Conservation (phyloP, 2,888 invertebrate species). For the Melanostoma mellinum region DNA sequence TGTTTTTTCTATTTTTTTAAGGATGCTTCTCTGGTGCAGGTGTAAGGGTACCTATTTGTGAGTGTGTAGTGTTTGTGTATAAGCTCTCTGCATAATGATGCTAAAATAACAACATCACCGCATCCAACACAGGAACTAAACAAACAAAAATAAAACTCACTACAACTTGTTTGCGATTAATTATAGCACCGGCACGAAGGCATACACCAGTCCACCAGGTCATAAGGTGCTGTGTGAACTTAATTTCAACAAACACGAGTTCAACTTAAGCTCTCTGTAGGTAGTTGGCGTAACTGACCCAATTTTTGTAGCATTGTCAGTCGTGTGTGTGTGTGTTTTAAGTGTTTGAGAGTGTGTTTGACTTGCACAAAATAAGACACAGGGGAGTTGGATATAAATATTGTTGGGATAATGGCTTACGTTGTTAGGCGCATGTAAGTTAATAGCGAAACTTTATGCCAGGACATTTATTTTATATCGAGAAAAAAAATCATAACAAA, state of each 20-base stretch:
- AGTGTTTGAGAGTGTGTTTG: background rate
- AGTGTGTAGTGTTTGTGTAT: conserved; percentile 22
- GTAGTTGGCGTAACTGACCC: conserved; percentile 48
- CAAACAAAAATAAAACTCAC: conserved; percentile 33
- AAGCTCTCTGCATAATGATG: conserved; percentile 51
- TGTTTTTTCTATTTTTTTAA: background rate
- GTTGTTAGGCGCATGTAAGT: conserved; percentile 53
- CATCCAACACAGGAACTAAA: conserved; percentile 38
- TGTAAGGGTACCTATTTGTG: background rate
- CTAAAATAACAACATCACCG: conserved; percentile 42
- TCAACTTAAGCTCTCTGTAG: background rate
- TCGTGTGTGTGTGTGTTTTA: background rate
- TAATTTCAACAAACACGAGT: conserved; percentile 45
- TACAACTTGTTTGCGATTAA: conserved; percentile 68
- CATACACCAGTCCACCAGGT: conserved; percentile 40
- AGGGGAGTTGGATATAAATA: conserved; percentile 47
- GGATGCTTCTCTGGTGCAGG: conserved; percentile 3
- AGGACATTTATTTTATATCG: conserved; percentile 1
- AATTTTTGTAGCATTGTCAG: conserved; percentile 35
- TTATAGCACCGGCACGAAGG: conserved; percentile 53
- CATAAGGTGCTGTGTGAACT: conserved; percentile 65
- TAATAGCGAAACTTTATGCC: conserved; percentile 57
- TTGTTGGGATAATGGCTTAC: conserved; percentile 64
- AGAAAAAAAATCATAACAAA: background rate
- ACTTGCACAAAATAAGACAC: conserved; percentile 50